phyloP scores from a whole-genome alignment of 92 coral and sea anemone genomes.

The Desmophyllum pertusum region DNA sequence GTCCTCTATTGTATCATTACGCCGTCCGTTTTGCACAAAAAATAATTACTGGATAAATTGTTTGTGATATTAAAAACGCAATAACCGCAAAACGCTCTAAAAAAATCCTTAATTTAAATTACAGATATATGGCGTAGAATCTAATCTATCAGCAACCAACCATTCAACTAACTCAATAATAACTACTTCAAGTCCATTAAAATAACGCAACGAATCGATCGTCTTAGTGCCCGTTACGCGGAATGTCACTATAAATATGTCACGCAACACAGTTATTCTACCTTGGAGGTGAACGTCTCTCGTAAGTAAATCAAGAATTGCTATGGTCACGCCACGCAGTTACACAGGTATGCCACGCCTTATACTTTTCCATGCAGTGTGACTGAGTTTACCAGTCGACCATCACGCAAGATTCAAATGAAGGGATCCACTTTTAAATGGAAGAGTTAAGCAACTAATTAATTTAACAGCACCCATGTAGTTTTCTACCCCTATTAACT shows the following conservation, averaged over 20 bases:
- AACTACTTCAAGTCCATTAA: not conserved
- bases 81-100: not conserved
- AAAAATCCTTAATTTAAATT: not conserved
- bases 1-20: not conserved
- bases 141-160: not conserved
- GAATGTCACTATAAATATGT: constrained; percentile 13
- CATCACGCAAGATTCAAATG: not conserved
- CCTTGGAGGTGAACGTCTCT: not conserved
- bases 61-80: not conserved
- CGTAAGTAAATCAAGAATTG: not conserved
- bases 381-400: not conserved
- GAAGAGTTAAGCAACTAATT: not conserved
- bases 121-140: not conserved
- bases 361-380: not conserved
- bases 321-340: not conserved
- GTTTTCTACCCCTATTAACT: not conserved
- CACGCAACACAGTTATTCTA: constrained; percentile 15
- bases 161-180: not conserved
- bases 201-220: not conserved
- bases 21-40: not conserved
- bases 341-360: not conserved
- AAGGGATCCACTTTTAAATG: not conserved
- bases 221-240: not conserved
- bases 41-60: not conserved
- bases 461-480: not conserved